Base-by-base conservation (phyloP, 2,113 vertebrate genomes). In the Hirundichthys speculiger region DNA sequence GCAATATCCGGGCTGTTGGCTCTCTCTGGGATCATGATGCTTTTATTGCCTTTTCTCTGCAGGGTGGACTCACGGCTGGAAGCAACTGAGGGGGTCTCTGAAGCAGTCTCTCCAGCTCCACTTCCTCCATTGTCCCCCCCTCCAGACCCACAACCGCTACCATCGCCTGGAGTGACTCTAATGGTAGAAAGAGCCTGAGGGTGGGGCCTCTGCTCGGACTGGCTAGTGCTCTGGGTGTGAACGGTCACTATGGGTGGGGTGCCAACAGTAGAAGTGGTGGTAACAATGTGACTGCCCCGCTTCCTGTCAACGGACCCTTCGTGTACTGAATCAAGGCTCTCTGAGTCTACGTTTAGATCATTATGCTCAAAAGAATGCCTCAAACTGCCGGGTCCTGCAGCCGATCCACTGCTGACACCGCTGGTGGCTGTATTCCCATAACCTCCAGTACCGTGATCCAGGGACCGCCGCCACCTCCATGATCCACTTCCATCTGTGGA, bases 401-500 rank as follows among this genome's bases (percentile, higher is more conserved):
- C 77, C 14, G 51, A 20, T 48, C 64, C 74, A 24, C 67, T 80
- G n/a, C 61, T 65, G 7, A 54, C 19, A 48, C 52, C 73, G 6
- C 42, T 5, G 0, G 27, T 10, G 14, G 41, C 78, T 4, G 56
- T 18, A 46, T 47, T 64, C 13, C 60, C 73, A 3, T 41, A 34
- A 4, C 41, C 9, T 62, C 84, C 86, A 12, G 73, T 82, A 18
- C 81, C 76, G 1, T 95, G 95, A 64, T 98, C 95, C 6, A 96
- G 94, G 16, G 96, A 96, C 51, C 95, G 96, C 13, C 98, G 96
- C 97, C 97, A 99, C 70, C 97, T 95, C 97, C 96, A 99, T 1
- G 97, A 96, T 15, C 96, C 95, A 1, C 94, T 95, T 48, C 96
- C 95, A 71, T 98, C 96, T 0, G 92, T 94, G 30, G 94, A 94